phyloP scores from a whole-genome alignment of 2,888 invertebrate species.

The Latrodectus hesperus region DNA sequence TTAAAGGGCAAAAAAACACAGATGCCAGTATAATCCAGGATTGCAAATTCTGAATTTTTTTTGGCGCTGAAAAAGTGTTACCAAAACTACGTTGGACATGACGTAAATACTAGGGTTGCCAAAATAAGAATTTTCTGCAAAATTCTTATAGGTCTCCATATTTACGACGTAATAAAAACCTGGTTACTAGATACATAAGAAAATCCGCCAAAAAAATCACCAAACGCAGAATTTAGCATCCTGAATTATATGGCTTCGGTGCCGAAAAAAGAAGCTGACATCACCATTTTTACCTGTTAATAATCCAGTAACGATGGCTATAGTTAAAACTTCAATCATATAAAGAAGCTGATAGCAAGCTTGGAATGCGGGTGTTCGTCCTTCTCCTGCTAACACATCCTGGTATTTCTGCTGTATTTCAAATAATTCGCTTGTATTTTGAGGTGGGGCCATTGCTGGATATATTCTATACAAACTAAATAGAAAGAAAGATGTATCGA shows the following conservation, averaged over 20 bases:
- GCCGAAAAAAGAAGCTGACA: too few relatives aligned
- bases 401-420: slow-evolving; percentile 71
- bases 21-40: too few relatives aligned
- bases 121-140: neutral
- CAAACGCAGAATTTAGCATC: too few relatives aligned
- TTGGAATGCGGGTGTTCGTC: slow-evolving; percentile 81
- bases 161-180: too few relatives aligned
- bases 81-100: too few relatives aligned
- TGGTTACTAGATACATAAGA: too few relatives aligned
- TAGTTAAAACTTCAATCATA: slow-evolving; percentile 81
- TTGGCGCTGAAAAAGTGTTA: too few relatives aligned
- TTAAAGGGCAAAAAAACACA: too few relatives aligned
- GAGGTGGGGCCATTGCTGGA: slow-evolving; percentile 79
- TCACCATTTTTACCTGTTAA: slow-evolving; percentile 81
- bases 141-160: too few relatives aligned
- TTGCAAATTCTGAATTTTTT: too few relatives aligned
- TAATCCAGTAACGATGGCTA: slow-evolving; percentile 83
- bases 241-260: too few relatives aligned
- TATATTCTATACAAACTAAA: slow-evolving; percentile 77
- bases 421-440: slow-evolving; percentile 72
- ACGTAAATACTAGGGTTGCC: neutral
- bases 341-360: slow-evolving; percentile 87
- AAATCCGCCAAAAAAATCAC: too few relatives aligned
- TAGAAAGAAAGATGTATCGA: neutral
- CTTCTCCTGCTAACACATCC: slow-evolving; percentile 77